Conservation (phyloP, 2,113 vertebrate species). For the Vanacampus margaritifer region DNA sequence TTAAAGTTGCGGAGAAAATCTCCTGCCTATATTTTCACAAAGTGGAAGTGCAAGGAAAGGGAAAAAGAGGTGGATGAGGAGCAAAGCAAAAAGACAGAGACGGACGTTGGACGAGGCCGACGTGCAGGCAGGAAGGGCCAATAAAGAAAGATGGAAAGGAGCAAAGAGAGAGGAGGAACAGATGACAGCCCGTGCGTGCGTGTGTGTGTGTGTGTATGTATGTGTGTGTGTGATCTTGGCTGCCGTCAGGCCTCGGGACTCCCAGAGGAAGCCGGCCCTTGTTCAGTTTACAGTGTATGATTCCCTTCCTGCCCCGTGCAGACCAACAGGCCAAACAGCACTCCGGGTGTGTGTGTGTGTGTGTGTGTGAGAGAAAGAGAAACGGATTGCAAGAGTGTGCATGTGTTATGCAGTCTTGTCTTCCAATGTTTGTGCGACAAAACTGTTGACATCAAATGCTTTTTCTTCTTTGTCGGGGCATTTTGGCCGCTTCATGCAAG, state of each 20-base stretch:
- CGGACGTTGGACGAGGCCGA: constrained; percentile 28
- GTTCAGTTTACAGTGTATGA: constrained; percentile 79
- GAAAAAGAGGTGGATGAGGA: neutral
- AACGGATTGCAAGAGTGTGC: neutral
- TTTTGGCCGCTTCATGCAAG: no score
- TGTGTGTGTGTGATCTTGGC: constrained; percentile 69
- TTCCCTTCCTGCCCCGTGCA: constrained; percentile 80
- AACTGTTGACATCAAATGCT: neutral
- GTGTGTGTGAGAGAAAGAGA: constrained; percentile 9
- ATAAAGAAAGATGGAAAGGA: constrained; percentile 42
- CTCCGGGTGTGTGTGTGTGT: constrained; percentile 35
- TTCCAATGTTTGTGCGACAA: constrained; percentile 30
- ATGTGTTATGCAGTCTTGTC: constrained; percentile 19
- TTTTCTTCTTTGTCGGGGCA: neutral
- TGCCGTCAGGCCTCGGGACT: constrained; percentile 72
- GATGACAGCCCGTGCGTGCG: constrained; percentile 55
- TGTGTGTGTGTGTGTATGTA: constrained; percentile 33
- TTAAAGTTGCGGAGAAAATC: neutral
- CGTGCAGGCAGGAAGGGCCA: constrained; percentile 30
- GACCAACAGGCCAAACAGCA: constrained; percentile 70
- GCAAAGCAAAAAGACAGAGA: constrained; percentile 25
- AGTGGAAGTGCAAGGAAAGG: neutral
- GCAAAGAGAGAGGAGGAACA: constrained; percentile 56
- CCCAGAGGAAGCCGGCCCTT: constrained; percentile 77
- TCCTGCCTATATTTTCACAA: neutral